Evolutionary conservation across 2,113 vertebrate species (phyloP), one percentile per base, ranked within the genome.

Genomic region (Ifrita kowaldi): DNA sequence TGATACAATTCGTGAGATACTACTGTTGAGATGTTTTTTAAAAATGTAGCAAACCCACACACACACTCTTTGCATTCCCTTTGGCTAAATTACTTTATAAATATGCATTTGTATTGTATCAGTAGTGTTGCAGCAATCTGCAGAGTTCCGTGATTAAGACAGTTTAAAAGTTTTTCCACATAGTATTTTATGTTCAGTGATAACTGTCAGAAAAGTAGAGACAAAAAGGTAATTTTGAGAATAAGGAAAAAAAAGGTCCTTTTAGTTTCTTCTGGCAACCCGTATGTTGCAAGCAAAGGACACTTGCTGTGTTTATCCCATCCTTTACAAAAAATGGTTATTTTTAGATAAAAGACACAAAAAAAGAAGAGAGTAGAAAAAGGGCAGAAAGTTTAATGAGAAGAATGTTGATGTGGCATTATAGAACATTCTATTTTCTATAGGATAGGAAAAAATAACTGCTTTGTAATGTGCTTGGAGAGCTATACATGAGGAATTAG

Each of bases 181-280:
- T 70, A 52, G 71, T 80, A 67, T 42, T 96, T 77, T 64, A 33
- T 74, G 42, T 93, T 59, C 70, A 47, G 17, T 71, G n/a, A 53
- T 32, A 81, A 59, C 13, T 39, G 64, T 16, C 27, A 89, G 16
- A 60, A 95, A 49, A 86, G 60, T 77, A 70, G 92, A 53, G 76
- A 56, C 53, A 22, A 68, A 93, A 95, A 94, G 35, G 26, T 93
- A 35, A 53, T 33, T 87, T 94, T 76, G 44, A 75, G 27, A 71
- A 52, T 73, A 19, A 13, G 90, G 64, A 33, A 83, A 87, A 87
- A 76, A 81, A 49, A 4, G 1, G 26, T 63, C 28, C 7, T 65
- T 85, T 73, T 32, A 37, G 33, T 70, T 39, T 89, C 23, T 88
- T 91, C 64, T 92, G 50, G 52, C 42, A 91, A 23, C 16, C 20